A percentile compares a stretch with the other conserved stretches of the same genome.
Conservation (phyloP, 2,113 vertebrate species). For the Ploceus nigricollis region DNA sequence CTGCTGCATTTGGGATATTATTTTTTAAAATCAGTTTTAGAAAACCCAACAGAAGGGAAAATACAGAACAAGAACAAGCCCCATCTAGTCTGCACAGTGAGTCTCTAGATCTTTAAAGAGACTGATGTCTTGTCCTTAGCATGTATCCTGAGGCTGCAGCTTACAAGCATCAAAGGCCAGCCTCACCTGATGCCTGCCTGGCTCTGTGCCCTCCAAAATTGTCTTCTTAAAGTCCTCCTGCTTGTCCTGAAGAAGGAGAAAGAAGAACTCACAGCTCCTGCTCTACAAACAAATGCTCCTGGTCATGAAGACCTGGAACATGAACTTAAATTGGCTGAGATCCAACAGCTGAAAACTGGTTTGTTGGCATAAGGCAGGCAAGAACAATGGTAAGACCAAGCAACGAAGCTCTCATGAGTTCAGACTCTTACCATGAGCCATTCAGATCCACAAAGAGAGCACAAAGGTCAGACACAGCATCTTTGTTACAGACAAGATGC, state of each 20-base stretch:
- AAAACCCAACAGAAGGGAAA: not conserved
- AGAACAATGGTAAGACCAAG: not conserved
- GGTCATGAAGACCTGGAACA: slow-evolving; percentile 65
- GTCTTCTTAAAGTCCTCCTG: slow-evolving; percentile 64
- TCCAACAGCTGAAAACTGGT: slow-evolving; percentile 10
- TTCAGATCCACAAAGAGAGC: not conserved
- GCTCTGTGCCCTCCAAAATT: slow-evolving; percentile 70
- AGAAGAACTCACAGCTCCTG: slow-evolving; percentile 68
- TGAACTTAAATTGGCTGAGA: not conserved
- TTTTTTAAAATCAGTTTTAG: not conserved
- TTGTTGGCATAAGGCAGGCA: not conserved
- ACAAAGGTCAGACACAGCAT: not conserved
- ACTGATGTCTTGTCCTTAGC: not conserved
- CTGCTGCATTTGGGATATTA: not conserved
- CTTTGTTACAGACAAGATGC: not conserved
- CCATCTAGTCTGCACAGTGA: not conserved
- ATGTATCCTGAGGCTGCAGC: slow-evolving; percentile 50
- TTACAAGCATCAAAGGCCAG: slow-evolving; percentile 68
- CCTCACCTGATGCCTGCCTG: slow-evolving; percentile 66
- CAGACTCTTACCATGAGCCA: not conserved
- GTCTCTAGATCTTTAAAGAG: not conserved
- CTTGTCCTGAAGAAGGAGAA: slow-evolving; percentile 70
- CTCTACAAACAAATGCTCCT: slow-evolving; percentile 44
- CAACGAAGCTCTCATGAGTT: not conserved
- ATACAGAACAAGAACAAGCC: not conserved